phyloP scores from a whole-genome alignment of 2,888 invertebrate genomes.

The Stratiomys singularior region DNA sequence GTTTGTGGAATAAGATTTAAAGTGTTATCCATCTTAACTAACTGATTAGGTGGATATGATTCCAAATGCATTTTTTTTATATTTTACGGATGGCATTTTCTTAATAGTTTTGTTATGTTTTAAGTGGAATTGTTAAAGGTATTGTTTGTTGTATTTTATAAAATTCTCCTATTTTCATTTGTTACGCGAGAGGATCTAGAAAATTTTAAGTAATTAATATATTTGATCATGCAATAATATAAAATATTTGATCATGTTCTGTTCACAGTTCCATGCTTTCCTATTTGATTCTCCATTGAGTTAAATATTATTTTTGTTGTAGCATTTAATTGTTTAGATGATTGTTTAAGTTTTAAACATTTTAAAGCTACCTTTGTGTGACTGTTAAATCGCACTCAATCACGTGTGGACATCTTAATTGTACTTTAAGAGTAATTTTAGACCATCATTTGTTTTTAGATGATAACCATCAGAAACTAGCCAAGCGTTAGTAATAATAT shows the following conservation, averaged over 20 bases:
- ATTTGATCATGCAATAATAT: no score
- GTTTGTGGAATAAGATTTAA: background rate
- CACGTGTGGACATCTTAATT: constrained; percentile 2
- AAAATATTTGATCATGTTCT: no score
- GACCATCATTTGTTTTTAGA: background rate
- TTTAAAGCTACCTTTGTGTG: background rate
- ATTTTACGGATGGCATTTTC: background rate
- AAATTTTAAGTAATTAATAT: no score
- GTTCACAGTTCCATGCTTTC: no score
- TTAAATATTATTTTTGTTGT: background rate
- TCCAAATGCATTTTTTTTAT: constrained; percentile 7
- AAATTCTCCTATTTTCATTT: no score
- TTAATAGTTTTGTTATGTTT: constrained; percentile 9
- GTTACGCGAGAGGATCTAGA: no score
- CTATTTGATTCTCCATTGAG: no score
- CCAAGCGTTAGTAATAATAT: background rate
- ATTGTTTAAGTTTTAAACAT: background rate
- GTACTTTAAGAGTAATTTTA: background rate
- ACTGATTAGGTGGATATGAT: background rate
- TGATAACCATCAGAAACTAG: background rate
- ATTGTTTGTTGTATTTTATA: background rate
- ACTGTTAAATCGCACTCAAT: background rate
- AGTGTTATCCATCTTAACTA: background rate
- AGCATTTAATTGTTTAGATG: background rate
- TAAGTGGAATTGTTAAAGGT: constrained; percentile 7